Evolutionary conservation across 92 coral and sea anemone species (phyloP), one percentile per base, ranked within the genome.

Genomic region (Heliopora coerulea): DNA sequence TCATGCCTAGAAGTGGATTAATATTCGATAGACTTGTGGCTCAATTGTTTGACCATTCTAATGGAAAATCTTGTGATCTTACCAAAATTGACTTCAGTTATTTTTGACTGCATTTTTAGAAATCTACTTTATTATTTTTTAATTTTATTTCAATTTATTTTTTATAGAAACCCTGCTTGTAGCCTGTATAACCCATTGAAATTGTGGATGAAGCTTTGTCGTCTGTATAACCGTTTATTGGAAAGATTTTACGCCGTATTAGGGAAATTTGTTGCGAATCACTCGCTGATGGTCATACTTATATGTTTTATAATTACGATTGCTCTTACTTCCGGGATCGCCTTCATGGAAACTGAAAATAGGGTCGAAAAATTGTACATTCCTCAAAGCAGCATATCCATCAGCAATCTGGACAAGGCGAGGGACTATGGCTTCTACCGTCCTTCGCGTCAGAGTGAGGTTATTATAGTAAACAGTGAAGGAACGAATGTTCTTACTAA

Each of bases 281-380:
- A 68, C 34, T 41, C 60, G 1, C 7, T 49, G 21, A 18, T 68
- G 33, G 49, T 59, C 1, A 68, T 68, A 7, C 26, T 56, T 4
- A 13, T 49, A 46, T 30, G 26, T 30, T 8, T 68, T 25, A 17
- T 68, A 2, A 20, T 68, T 0, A 15, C 49, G 40, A 89, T 85
- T 4, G 26, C 81, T 28, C 89, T 88, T 49, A 68, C 96, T 21
- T 80, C 91, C 54, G 96, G 97, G 17, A 82, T 92, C 20, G 83
- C 66, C 2, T 89, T 96, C 89, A 57, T 87, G 58, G 59, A 74
- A 39, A n/a, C 80, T 29, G 96, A 89, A 79, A 92, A 81, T 72
- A 85, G 93, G 69, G 85, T 89, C 4, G 89, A 79, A 28, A 89
- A 89, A 44, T 75, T 92, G 15, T 92, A 89, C 65, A 82, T 92